These are phyloP conservation scores for Eurytoma adleriae DNA, from an alignment of 2,888 invertebrate species.

Conservation along the genomic window DNA sequence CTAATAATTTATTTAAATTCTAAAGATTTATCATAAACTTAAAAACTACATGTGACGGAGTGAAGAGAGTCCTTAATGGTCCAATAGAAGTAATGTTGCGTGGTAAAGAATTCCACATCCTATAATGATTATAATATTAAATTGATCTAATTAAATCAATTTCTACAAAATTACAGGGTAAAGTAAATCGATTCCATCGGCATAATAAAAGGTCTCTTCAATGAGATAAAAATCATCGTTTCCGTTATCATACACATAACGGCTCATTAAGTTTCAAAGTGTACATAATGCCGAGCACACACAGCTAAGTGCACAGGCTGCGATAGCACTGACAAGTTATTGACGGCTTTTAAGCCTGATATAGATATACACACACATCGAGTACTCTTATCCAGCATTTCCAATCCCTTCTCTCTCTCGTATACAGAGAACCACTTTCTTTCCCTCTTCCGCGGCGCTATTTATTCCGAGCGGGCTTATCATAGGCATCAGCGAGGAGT, in stretches of 20 bases:
- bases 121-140: too few relatives aligned
- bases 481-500: slow-evolving; percentile 36
- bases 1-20: too few relatives aligned
- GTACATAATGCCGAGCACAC: neutral
- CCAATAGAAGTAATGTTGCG: too few relatives aligned
- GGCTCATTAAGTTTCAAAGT: slow-evolving; percentile 21
- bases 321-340: slow-evolving; percentile 35
- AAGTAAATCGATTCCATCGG: slow-evolving; percentile 5
- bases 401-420: slow-evolving; percentile 17
- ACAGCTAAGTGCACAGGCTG: neutral
- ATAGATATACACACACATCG: neutral
- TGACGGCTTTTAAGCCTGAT: slow-evolving; percentile 16
- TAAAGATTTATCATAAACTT: too few relatives aligned
- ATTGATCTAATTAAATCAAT: too few relatives aligned
- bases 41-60: too few relatives aligned
- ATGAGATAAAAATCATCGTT: neutral
- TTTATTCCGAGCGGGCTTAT: slow-evolving; percentile 51
- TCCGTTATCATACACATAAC: slow-evolving; percentile 37
- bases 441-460: slow-evolving; percentile 1
- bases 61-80: too few relatives aligned
- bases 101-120: too few relatives aligned
- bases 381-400: slow-evolving; percentile 12
- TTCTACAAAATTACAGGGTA: too few relatives aligned
- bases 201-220: neutral
- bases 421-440: neutral